These are phyloP conservation scores for Malurus alboscapulatus DNA, from an alignment of 2,113 vertebrate genomes.

Conservation along the genomic window DNA sequence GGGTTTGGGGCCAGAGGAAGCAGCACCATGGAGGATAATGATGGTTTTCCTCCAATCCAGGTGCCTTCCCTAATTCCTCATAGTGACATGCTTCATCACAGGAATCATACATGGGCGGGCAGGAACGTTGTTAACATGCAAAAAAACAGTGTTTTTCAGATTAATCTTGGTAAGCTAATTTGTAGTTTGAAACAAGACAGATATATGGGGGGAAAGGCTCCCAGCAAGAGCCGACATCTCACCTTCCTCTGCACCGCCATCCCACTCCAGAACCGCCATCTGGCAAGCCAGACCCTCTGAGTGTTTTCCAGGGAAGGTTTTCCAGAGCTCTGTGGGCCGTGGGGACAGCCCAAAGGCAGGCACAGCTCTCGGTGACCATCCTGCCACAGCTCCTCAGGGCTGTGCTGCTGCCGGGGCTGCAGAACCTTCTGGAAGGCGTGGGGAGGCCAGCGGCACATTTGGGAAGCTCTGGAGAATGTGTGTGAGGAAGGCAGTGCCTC, in stretches of 20 bases:
- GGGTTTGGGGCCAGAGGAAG: background rate
- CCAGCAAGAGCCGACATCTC: fast-evolving
- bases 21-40: background rate
- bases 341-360: background rate
- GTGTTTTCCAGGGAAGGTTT: background rate
- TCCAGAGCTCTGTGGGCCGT: fast-evolving
- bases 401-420: background rate
- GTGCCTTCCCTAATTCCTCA: fast-evolving
- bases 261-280: background rate
- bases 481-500: background rate
- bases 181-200: background rate
- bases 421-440: background rate
- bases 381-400: background rate
- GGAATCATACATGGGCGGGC: fast-evolving
- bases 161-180: background rate
- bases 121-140: background rate
- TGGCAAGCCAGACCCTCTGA: background rate
- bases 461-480: background rate
- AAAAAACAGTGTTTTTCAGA: background rate
- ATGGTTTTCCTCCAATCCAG: background rate
- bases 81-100: background rate
- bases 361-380: background rate
- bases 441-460: fast-evolving
- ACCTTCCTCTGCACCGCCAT: fast-evolving
- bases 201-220: fast-evolving